Evolutionary conservation across 2,797 vertebrate genomes (phyloP), one percentile per base, ranked within the genome.

Genomic region (Cichlasoma orientale): DNA sequence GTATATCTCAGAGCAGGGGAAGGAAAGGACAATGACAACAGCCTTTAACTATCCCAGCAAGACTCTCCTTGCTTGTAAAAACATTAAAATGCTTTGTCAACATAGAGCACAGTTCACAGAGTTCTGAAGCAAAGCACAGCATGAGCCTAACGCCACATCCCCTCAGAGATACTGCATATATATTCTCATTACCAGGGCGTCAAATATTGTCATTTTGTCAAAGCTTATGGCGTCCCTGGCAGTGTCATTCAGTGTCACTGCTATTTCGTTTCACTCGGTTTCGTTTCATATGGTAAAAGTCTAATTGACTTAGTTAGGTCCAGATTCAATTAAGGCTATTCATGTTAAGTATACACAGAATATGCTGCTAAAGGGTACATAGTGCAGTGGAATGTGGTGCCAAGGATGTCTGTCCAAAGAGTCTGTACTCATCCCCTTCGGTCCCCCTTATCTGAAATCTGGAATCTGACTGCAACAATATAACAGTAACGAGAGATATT

Each of bases 41-140:
- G 82, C 86, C 81, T 89, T 80, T 72, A 89, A 88, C 78, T 21
- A 38, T 50, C 80, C n/a, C 68, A 68, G 56, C 78, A 59, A 57
- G 80, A 50, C 21, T 50, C 47, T n/a, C 12, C 23, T 41, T 31
- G 23, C 55, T 71, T 80, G 59, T 59, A 66, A 78, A 78, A 79
- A 86, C 69, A 79, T 79, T 29, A 75, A 44, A 19, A 21, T 41
- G 70, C 71, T 76, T 61, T 82, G 89, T 90, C 77, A 84, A 80
- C 71, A 85, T 54, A 69, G 71, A 86, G 75, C 44, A 31, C 59
- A 1, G n/a, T 56, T 81, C 55, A 74, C 44, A 31, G 59, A 1
- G 18, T 56, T 81, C 55, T 5, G 23, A 47, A 66, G 72, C 13
- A 59, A 76, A 81, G 29, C 57, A 36, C 56, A 61, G 36, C 76